Base-by-base conservation (phyloP, 2,888 invertebrate genomes). In the Scaptomyza reducta region DNA sequence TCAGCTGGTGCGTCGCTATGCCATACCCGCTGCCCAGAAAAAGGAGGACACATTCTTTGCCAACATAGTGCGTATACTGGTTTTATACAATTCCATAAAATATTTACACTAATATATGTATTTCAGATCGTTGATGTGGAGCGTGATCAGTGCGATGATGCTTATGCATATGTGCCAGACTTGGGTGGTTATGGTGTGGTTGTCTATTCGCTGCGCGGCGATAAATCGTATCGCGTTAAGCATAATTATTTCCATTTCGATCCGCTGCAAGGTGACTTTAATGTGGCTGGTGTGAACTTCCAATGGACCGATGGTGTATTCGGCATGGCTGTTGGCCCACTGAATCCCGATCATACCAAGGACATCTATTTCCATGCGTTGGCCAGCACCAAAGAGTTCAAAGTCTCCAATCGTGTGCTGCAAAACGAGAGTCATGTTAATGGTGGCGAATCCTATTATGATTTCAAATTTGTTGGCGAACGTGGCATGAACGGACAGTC, bases 271-370 rank as follows among this genome's bases (percentile, higher is more conserved):
- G 96, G 96, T 3, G 94, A 96, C 74, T 95, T 95, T 90, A 95
- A 95, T 79, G 94, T 97, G 13, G 95, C 94, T 44, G 96, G 96
- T 6, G 93, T 96, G 22, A 94, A 95, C 89, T 97, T 96, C 94
- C 96, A 96, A 89, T 97, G 96, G 96, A 96, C 95, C 0, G 96
- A 97, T 89, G 96, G 96, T 1, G 93, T 97, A 0, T 96, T 96
- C 79, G 95, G 95, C 14, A 88, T 96, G 71, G 95, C 96, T 2
- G 91, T 96, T 16, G 95, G 94, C 0, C 93, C 93, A 33, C 92
- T 93, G 64, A 93, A 93, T 68, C 91, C 92, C 6, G 93, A 94
- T 78, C 94, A 94, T 29, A 83, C 92, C 73, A 94, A 95, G 70
- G 95, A 94, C 22, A 93, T 96, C 77, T 97, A 96, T 91, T 97